Evolutionary conservation across 1,140 invertebrate species (phyloP), one percentile per base, ranked within the genome.

Genomic region (Kradibia gibbosae): DNA sequence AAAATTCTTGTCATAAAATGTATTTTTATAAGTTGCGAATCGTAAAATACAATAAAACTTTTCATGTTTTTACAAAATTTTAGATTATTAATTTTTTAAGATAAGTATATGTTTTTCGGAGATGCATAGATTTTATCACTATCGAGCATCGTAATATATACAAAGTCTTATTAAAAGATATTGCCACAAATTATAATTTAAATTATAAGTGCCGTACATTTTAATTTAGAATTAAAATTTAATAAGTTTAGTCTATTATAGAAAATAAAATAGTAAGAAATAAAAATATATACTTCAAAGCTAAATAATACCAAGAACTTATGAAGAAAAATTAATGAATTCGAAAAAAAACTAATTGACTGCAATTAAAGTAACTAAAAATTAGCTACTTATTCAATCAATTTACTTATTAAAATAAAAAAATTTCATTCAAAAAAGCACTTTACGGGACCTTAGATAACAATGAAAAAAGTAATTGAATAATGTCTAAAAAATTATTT

Each of bases 41-140:
- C 25, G 34, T 74, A 71, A 74, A 55, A 53, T 80, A 50, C 48
- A 39, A 45, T 67, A 78, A 78, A 39, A 45, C 1, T 78, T 78
- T 78, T 28, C 45, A 17, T 22, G 62, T 48, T 15, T 73, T 57
- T n/a, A 53, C 22, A 34, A 60, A 57, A 36, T 74, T 72, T 60
- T 36, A 57, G 36, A 79, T 62, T n/a, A n/a, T n/a, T n/a, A n/a
- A n/a, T n/a, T n/a, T n/a, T n/a, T n/a, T n/a, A n/a, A n/a, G n/a
- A n/a, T n/a, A n/a, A n/a, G n/a, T n/a, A n/a, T n/a, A n/a, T n/a
- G n/a, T n/a, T n/a, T n/a, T n/a, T n/a, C n/a, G n/a, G n/a, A n/a
- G n/a, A n/a, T n/a, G n/a, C n/a, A n/a, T n/a, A n/a, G n/a, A n/a
- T n/a, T n/a, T n/a, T n/a, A n/a, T n/a, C n/a, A n/a, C n/a, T n/a